Percentiles rank a stretch among this genome's conserved stretches.
Conservation (phyloP, 2,888 invertebrate genomes). For the Calameuta filiformis region DNA sequence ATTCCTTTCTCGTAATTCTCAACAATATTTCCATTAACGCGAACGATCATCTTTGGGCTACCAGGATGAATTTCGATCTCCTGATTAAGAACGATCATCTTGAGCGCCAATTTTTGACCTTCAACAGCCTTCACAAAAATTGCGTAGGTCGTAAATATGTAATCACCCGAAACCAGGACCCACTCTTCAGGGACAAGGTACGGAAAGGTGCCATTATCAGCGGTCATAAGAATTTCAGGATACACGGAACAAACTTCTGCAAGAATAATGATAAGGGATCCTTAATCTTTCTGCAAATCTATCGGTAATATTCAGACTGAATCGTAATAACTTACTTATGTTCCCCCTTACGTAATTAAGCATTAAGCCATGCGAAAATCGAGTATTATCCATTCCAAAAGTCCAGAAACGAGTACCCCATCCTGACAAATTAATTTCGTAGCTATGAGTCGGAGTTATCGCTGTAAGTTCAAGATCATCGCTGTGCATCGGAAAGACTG, state of each 20-base stretch:
- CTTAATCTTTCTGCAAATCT: constrained; percentile 4
- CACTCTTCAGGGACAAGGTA: constrained; percentile 48
- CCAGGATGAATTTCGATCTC: constrained; percentile 38
- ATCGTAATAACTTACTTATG: constrained; percentile 24
- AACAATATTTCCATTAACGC: constrained; percentile 32
- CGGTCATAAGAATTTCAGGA: constrained; percentile 38
- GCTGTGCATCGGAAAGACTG: constrained; percentile 44
- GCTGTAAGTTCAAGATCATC: constrained; percentile 44
- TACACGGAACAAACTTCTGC: constrained; percentile 54
- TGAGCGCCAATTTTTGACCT: constrained; percentile 37
- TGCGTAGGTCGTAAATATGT: constrained; percentile 44
- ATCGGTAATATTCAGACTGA: constrained; percentile 22
- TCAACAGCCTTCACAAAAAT: constrained; percentile 54
- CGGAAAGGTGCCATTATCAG: constrained; percentile 38
- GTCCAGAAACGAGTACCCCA: constrained; percentile 21
- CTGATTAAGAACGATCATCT: constrained; percentile 29
- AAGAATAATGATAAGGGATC: constrained; percentile 15
- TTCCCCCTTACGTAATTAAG: constrained; percentile 16
- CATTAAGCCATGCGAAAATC: constrained; percentile 40
- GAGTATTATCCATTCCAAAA: constrained; percentile 42
- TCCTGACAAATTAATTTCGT: constrained; percentile 16
- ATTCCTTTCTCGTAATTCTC: constrained; percentile 31
- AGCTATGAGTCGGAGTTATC: constrained; percentile 44
- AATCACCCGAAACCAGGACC: constrained; percentile 56
- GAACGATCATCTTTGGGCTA: constrained; percentile 21